A percentile compares a stretch with the other conserved stretches of the same genome.
Evolutionary conservation across 2,113 vertebrate species (phyloP).

Genomic region (Macquaria australasica): DNA sequence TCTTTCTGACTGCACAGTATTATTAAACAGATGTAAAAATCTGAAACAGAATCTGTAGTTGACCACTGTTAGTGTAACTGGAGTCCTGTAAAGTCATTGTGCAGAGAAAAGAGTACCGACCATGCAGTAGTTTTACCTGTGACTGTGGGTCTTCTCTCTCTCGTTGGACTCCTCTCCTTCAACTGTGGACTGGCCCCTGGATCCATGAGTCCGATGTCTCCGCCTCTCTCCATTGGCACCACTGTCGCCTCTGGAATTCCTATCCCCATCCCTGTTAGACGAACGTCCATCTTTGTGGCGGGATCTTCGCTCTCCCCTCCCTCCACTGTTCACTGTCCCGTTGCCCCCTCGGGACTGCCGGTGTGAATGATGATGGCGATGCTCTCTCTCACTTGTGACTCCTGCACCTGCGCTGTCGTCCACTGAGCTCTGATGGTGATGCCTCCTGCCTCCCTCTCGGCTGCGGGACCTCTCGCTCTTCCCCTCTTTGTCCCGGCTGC

Average conservation of each 20-base stretch:
- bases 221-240: slow-evolving; percentile 85
- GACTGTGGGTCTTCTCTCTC: slow-evolving; percentile 77
- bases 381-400: slow-evolving; percentile 83
- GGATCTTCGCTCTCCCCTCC: slow-evolving; percentile 82
- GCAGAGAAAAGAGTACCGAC: neutral
- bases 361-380: slow-evolving; percentile 88
- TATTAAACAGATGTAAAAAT: neutral
- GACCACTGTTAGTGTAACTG: no score
- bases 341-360: slow-evolving; percentile 87
- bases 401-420: slow-evolving; percentile 82
- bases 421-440: slow-evolving; percentile 89
- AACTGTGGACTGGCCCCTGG: slow-evolving; percentile 74
- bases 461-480: slow-evolving; percentile 84
- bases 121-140: slow-evolving; percentile 67
- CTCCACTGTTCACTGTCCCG: slow-evolving; percentile 71
- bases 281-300: slow-evolving; percentile 86
- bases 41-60: neutral
- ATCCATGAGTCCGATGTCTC: slow-evolving; percentile 84
- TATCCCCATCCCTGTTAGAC: slow-evolving; percentile 82
- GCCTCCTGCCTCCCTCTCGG: slow-evolving; percentile 86
- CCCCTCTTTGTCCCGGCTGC: slow-evolving; percentile 80
- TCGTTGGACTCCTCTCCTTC: slow-evolving; percentile 86
- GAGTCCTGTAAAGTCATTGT: neutral
- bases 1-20: neutral
- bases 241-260: slow-evolving; percentile 76